These are phyloP conservation scores for Drosophila rellima DNA, from an alignment of 2,888 invertebrate genomes.

Conservation along the genomic window DNA sequence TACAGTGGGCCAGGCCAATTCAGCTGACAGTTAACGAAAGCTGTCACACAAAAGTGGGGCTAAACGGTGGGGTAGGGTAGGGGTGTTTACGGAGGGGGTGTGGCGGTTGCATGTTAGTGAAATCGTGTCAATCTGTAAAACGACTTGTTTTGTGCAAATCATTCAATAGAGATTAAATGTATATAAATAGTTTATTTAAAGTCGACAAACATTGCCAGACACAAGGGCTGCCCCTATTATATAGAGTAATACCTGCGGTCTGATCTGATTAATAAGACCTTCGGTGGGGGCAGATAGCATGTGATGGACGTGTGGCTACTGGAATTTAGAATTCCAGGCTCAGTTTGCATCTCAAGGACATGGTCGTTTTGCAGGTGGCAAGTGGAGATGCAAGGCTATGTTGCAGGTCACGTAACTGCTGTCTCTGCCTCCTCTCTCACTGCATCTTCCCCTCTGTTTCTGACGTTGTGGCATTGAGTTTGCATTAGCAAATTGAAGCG, in stretches of 20 bases:
- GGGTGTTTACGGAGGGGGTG: background rate
- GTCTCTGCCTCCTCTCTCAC: background rate
- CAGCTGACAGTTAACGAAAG: constrained; percentile 52
- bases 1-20: constrained; percentile 56
- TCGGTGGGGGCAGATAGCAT: constrained; percentile 10
- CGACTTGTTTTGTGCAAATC: constrained; percentile 10
- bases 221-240: constrained; percentile 7
- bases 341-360: constrained; percentile 31
- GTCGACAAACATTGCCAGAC: constrained; percentile 15
- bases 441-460: background rate
- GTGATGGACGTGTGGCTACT: constrained; percentile 11
- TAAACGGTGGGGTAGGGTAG: background rate
- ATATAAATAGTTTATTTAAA: constrained; percentile 6
- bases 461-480: constrained; percentile 29
- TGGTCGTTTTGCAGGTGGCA: constrained; percentile 7
- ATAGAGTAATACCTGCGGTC: background rate
- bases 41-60: constrained; percentile 43
- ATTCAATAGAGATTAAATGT: constrained; percentile 10
- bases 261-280: constrained; percentile 26
- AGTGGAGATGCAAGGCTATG: constrained; percentile 30
- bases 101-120: background rate
- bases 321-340: background rate
- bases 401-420: constrained; percentile 15
- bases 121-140: constrained; percentile 32
- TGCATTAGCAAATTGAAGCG: constrained; percentile 48